phyloP scores from a whole-genome alignment of 2,797 vertebrate species.

The Gila robusta region DNA sequence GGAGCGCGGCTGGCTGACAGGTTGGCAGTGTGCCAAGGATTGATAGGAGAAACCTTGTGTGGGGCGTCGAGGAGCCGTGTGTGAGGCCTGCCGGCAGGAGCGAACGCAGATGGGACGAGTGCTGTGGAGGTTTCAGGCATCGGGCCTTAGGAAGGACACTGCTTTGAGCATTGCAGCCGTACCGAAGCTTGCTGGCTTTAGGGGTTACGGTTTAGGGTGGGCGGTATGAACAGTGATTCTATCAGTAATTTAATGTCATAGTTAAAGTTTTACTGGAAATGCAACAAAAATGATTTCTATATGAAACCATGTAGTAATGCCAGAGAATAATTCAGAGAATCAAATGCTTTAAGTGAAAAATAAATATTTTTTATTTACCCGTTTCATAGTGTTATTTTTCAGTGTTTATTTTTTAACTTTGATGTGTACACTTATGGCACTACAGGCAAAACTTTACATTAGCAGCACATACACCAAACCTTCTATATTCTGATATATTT shows the following conservation, averaged over 20 bases:
- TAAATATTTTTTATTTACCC: not conserved
- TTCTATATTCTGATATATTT: no score
- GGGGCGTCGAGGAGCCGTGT: conserved; percentile 89
- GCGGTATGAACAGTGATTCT: not conserved
- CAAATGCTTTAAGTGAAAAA: not conserved
- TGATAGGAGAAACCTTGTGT: conserved; percentile 82
- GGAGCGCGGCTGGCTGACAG: conserved; percentile 79
- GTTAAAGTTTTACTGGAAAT: not conserved
- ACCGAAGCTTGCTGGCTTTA: not conserved
- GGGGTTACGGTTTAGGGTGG: not conserved
- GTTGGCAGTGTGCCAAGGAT: conserved; percentile 88
- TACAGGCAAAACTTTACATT: no score
- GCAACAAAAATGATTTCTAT: not conserved
- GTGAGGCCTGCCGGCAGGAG: conserved; percentile 85
- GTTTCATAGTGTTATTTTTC: not conserved
- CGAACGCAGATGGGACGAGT: conserved; percentile 76
- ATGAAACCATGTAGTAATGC: not conserved
- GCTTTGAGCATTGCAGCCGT: conserved; percentile 43
- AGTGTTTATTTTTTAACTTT: not conserved
- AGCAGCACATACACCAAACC: no score
- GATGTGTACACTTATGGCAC: not conserved
- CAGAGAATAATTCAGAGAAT: not conserved
- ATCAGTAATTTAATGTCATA: not conserved
- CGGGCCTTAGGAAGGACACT: conserved; percentile 78
- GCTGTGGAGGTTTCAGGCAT: conserved; percentile 77